Evolutionary conservation across 2,888 invertebrate species (phyloP), one percentile per base, ranked within the genome.

Genomic region (Dolichopus griseipennis): DNA sequence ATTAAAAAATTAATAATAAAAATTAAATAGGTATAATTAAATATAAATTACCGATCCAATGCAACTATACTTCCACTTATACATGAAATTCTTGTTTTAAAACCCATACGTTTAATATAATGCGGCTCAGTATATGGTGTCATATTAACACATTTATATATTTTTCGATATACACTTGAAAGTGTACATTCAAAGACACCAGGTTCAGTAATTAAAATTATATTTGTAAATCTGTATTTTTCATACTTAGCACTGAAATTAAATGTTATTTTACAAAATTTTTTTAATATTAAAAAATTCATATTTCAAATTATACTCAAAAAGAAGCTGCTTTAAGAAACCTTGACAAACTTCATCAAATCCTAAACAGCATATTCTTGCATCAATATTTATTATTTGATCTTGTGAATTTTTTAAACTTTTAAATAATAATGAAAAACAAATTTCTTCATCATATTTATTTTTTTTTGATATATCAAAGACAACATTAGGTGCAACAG

Each of bases 201-300:
- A 7, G 21, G 62, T 10, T 62, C 62, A 1, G 22, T 12, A 62
- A 62, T 33, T 20, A 64, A 20, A 34, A 10, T 34, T 33, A 64
- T 64, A 20, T 33, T 33, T 64, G 37, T 64, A 64, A 64, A 64
- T 64, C n/a, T 64, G 20, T 64, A 64, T 10, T 64, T 37, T 20
- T 18, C 18, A 37, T 33, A 64, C 20, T n/a, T 20, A 37, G 15
- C 3, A 37, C 64, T 64, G 12, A 9, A 64, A 10, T 6, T 33
- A 18, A 37, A n/a, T 34, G 20, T 27, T 27, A 27, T 27, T 27
- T 21, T 20, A 22, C 8, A 62, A 22, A 62, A 62, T 8, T 20
- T 12, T 7, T 20, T 21, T 62, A 4, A 15, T 20, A 62, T 62
- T 5, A 61, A 61, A n/a, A 8, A 61, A 61, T 61, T n/a, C 6